Evolutionary conservation across 2,888 invertebrate genomes (phyloP), one percentile per base, ranked within the genome.

Genomic region (Epinotia demarniana): DNA sequence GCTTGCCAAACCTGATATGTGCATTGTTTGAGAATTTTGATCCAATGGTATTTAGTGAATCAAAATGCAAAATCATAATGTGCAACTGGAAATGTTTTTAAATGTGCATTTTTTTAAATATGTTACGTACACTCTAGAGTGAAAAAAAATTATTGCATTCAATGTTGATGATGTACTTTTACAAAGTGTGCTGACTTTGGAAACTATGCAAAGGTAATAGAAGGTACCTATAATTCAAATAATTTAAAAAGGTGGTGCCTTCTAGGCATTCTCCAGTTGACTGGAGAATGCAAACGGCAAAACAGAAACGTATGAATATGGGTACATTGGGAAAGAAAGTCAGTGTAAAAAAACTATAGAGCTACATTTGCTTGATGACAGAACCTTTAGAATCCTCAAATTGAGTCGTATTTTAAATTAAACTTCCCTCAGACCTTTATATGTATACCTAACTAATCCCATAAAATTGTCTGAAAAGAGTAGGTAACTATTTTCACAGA

Each of bases 1-100:
- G 69, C 58, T 69, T 69, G 69, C 58, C 70, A 62, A 71, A 53
- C 16, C 62, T 71, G 69, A 69, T 69, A 19, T 46, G 69, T 69
- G 69, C 69, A 43, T 58, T 58, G n/a, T 39, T 39, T 55, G 6
- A 27, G n/a, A 53, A n/a, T 9, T 64, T 23, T 23, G 13, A 19
- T n/a, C 6, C 18, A 39, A 18, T 18, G 18, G 66, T 33, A 53
- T 33, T 53, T 33, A 67, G 53, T 53, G 66, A n/a, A n/a, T 18
- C 2, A 18, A 55, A 53, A 33, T 67, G 53, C 19, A 57, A 67
- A 67, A 64, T 11, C 2, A 60, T 43, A 23, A 27, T 8, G 67
- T 67, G 67, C 67, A 39, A 13, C 39, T 67, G 11, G n/a, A n/a
- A 39, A 4, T 39, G 1, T 67, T 12, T 55, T n/a, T 55, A 67